Conservation (phyloP, 2,113 vertebrate species). For the Cromileptes altivelis region DNA sequence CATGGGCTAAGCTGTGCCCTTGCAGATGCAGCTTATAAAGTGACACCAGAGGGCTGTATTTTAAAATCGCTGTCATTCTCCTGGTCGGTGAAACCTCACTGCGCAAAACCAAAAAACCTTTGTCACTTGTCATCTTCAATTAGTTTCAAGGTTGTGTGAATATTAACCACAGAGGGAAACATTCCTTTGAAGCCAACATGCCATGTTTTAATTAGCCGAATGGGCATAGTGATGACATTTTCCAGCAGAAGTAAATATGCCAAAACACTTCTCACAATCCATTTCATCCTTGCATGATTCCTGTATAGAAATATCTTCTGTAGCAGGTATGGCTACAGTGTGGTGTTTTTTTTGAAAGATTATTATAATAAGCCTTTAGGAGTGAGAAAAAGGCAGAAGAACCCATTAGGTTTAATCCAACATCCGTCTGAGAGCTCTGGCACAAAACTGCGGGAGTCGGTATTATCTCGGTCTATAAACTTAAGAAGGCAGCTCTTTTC, state of each 20-base stretch:
- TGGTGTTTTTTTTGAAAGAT: constrained; percentile 11
- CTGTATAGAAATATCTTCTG: constrained; percentile 22
- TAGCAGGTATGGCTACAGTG: constrained; percentile 10
- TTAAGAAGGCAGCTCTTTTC: constrained; percentile 50
- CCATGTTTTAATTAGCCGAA: constrained; percentile 24
- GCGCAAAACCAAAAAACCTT: constrained; percentile 32
- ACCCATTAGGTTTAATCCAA: constrained; percentile 57
- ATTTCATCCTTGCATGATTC: constrained; percentile 18
- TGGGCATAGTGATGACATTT: background rate
- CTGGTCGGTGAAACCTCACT: constrained; percentile 4
- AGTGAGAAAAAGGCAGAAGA: constrained; percentile 35
- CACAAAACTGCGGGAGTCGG: constrained; percentile 49
- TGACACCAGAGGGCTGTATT: constrained; percentile 34
- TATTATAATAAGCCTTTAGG: constrained; percentile 31
- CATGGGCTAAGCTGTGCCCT: constrained; percentile 52
- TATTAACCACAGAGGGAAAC: constrained; percentile 11
- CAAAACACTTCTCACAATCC: constrained; percentile 8
- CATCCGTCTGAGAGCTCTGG: constrained; percentile 33
- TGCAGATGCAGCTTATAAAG: constrained; percentile 54
- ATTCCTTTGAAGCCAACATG: constrained; percentile 18
- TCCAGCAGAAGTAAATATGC: constrained; percentile 18
- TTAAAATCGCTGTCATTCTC: constrained; percentile 33
- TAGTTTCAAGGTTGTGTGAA: constrained; percentile 22
- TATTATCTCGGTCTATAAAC: constrained; percentile 50
- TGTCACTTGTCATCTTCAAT: constrained; percentile 27